Conservation (phyloP, 2,888 invertebrate species). For the Pristionchus mayeri region DNA sequence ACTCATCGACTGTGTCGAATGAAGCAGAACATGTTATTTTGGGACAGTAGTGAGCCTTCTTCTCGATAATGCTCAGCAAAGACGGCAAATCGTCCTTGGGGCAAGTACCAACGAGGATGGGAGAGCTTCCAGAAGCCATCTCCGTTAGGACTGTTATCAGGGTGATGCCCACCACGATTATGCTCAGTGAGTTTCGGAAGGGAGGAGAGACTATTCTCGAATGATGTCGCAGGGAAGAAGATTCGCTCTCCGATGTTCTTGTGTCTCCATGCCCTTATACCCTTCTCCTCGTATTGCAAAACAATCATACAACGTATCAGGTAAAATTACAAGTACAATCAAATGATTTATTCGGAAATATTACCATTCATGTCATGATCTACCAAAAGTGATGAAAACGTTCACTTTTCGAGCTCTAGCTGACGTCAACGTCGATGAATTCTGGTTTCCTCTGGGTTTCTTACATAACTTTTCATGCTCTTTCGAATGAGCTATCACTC, state of each 20-base stretch:
- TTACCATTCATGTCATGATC: too few species aligned
- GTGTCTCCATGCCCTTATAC: neutral
- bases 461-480: too few species aligned
- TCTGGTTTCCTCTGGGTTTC: too few species aligned
- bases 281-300: neutral
- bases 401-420: too few species aligned
- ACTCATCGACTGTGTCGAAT: too few species aligned
- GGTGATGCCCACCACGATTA: neutral
- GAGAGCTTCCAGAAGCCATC: neutral
- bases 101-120: neutral
- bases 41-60: neutral
- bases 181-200: neutral
- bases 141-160: neutral
- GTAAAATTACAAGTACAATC: too few species aligned
- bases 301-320: too few species aligned
- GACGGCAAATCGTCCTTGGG: neutral
- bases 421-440: too few species aligned
- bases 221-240: neutral
- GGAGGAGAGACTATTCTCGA: neutral
- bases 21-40: slow-evolving; percentile 1
- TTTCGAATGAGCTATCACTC: too few species aligned
- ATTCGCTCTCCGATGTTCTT: neutral
- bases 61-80: neutral
- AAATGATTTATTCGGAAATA: too few species aligned
- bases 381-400: too few species aligned